Evolutionary conservation across 2,113 vertebrate genomes (phyloP).

Genomic region (Garra rufa): DNA sequence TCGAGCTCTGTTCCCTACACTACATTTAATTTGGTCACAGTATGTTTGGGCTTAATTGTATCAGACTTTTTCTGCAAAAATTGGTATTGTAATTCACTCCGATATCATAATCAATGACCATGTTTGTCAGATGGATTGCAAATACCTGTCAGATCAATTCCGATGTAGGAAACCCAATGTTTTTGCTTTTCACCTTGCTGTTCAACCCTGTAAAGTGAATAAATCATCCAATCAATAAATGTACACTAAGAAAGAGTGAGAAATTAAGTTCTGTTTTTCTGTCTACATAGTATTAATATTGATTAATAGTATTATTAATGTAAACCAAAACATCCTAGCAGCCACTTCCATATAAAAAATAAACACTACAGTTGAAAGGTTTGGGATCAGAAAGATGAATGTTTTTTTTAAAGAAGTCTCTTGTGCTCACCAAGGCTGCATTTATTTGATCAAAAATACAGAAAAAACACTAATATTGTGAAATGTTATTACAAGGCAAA

Average conservation of each 20-base stretch:
- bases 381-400: too few relatives aligned
- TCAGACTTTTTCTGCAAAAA: not conserved
- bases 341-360: too few relatives aligned
- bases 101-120: conserved; percentile 26
- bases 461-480: too few relatives aligned
- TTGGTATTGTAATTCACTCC: conserved; percentile 16
- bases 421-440: too few relatives aligned
- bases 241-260: conserved; percentile 77
- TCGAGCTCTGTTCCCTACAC: conserved; percentile 64
- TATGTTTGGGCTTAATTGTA: not conserved
- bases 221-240: conserved; percentile 92
- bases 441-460: too few relatives aligned
- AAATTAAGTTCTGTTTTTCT: conserved; percentile 6
- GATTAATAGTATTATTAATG: too few relatives aligned
- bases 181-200: conserved; percentile 80
- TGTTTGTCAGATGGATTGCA: conserved; percentile 50
- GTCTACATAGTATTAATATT: not conserved
- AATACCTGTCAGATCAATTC: conserved; percentile 39
- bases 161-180: conserved; percentile 64
- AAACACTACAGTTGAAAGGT: too few relatives aligned
- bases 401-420: too few relatives aligned
- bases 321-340: too few relatives aligned
- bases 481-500: too few relatives aligned
- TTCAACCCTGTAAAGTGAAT: conserved; percentile 72
- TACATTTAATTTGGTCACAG: conserved; percentile 74